phyloP scores from a whole-genome alignment of 1,140 invertebrate genomes.

The Oncopodura yosiiana region DNA sequence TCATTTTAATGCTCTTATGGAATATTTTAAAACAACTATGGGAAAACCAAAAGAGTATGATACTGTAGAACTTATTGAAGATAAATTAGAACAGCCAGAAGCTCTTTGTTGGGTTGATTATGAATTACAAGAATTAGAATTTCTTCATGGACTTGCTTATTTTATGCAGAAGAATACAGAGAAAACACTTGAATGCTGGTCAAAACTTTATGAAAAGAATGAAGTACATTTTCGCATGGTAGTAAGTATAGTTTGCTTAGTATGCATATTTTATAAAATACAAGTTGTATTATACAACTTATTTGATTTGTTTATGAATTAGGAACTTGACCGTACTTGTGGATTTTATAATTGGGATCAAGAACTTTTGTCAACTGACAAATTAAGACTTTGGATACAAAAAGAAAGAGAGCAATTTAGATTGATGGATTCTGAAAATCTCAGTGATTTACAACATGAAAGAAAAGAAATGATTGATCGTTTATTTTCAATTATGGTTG shows the following conservation, averaged over 20 bases:
- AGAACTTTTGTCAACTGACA: conserved; percentile 9
- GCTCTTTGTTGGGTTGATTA: conserved; percentile 10
- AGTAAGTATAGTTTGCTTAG: conserved; percentile 6
- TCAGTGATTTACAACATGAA: background rate
- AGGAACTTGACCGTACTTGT: conserved; percentile 23
- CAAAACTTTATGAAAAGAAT: conserved; percentile 6
- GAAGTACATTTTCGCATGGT: conserved; percentile 10
- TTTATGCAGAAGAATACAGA: conserved; percentile 17
- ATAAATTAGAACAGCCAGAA: background rate
- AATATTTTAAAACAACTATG: conserved; percentile 17
- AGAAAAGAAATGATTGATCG: conserved; percentile 5
- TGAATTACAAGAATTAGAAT: conserved; percentile 21
- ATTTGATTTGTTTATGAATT: conserved; percentile 5
- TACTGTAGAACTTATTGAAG: background rate
- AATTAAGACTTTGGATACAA: conserved; percentile 19
- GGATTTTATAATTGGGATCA: conserved; percentile 23
- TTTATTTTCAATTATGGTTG: conserved; percentile 14
- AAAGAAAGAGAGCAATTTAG: conserved; percentile 7
- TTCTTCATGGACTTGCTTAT: conserved; percentile 12
- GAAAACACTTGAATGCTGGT: conserved; percentile 15
- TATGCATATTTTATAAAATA: background rate
- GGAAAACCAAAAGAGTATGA: background rate
- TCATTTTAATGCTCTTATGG: conserved; percentile 24
- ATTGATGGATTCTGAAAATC: background rate
- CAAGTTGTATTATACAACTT: background rate